Base-by-base conservation (phyloP, 1,140 invertebrate genomes). In the Drosophila tani region DNA sequence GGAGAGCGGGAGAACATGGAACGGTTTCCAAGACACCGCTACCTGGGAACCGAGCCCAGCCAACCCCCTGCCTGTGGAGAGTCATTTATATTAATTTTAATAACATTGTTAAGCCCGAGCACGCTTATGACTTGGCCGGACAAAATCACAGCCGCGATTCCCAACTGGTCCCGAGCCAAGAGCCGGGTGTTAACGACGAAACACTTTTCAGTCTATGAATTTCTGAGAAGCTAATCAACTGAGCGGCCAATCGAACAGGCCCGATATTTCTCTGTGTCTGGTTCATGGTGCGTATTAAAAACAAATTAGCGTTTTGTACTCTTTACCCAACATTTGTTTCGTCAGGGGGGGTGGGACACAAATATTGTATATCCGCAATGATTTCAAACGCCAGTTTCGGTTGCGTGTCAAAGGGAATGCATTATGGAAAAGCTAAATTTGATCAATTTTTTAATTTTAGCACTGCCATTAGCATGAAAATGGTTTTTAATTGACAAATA, bases 81-180 rank as follows among this genome's bases (percentile, higher is more conserved):
- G 68, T 90, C 86, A 90, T 90, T 90, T 91, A 90, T 90, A 90
- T 77, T 91, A 85, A 90, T 91, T 91, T 90, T 90, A 90, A 90
- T 90, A 90, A 90, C 81, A 90, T 91, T 91, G 86, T 90, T 90
- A 90, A 82, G 70, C 69, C 67, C 43, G 51, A 79, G 41, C 68
- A 41, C 62, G 73, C 45, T 63, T 69, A 64, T 17, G 49, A 43
- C 35, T 41, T 35, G 75, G 65, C 12, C 43, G 27, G 50, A 35
- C 66, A 14, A 70, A 57, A 51, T 12, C 56, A 7, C 27, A 29
- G 27, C 27, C 27, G 27, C 32, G 32, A 35, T 11, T 35, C 32
- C 32, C 32, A 11, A 35, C 32, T 38, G 32, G 41, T 66, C 24
- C 38, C 53, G 41, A 57, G 40, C 43, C 27, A 40, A 47, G 29